phyloP scores from a whole-genome alignment of 2,113 vertebrate species.

The Perognathus longimembris region DNA sequence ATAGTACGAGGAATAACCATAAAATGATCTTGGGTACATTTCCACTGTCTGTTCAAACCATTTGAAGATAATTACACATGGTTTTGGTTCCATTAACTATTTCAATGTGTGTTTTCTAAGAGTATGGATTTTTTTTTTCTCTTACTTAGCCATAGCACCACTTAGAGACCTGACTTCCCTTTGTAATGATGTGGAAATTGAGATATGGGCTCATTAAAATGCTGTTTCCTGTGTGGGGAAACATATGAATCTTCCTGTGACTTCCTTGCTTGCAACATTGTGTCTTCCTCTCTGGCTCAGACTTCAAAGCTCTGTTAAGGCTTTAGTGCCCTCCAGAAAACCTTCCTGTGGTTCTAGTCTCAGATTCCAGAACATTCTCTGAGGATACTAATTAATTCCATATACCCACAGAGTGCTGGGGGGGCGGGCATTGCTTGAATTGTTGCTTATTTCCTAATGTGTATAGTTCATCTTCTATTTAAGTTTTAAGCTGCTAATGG shows the following conservation, averaged over 20 bases:
- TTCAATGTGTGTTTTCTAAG: neutral
- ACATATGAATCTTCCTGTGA: neutral
- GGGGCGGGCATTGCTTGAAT: neutral
- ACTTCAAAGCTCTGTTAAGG: neutral
- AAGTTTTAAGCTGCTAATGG: neutral
- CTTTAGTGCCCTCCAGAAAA: neutral
- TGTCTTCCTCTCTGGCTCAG: neutral
- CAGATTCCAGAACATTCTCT: slow-evolving; percentile 31
- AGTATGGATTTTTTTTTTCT: neutral
- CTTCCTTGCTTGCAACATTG: neutral
- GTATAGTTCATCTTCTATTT: neutral
- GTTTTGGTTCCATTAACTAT: neutral
- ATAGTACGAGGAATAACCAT: neutral
- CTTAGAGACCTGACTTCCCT: neutral
- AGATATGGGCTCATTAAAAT: neutral
- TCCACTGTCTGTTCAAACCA: neutral
- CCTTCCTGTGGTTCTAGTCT: slow-evolving; percentile 1
- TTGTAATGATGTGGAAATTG: neutral
- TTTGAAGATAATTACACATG: neutral
- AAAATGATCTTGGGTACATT: neutral
- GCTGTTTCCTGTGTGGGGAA: neutral
- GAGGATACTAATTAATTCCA: neutral
- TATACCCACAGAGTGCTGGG: neutral
- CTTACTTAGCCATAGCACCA: neutral
- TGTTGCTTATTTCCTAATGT: neutral